Base-by-base conservation (phyloP, 1,140 invertebrate species). In the Diprion similis region DNA sequence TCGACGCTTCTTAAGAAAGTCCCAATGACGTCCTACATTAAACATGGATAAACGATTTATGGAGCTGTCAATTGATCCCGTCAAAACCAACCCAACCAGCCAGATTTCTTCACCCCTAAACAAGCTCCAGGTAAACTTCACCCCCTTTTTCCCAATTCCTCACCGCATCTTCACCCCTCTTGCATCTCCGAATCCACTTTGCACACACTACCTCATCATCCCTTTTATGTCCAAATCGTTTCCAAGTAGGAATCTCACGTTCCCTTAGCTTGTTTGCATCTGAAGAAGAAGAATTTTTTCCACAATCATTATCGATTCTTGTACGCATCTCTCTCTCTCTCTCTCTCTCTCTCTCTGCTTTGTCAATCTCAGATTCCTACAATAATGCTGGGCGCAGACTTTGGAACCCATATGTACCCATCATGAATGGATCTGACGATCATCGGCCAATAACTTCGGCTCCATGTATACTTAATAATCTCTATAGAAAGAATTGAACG, bases 41-140 rank as follows among this genome's bases (percentile, higher is more conserved):
- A 83, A 84, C 81, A 84, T 80, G 81, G 80, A 84, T 84, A 83
- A 83, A 83, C 82, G 79, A 84, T 84, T 84, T 81, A 81, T 80
- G 80, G 78, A 59, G n/a, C 51, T 8, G 4, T 59, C 11, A 59
- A 59, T 59, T 59, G 51, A 59, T 59, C 51, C 51, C 51, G 51
- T 4, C 9, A 59, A 59, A 15, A 59, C 4, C 6, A 15, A 59
- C 51, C 6, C 4, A 10, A 59, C 51, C 6, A 1, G 4, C 51
- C 51, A 59, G n/a, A 59, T 17, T 15, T 59, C n/a, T 59, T 0
- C 51, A 6, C 51, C n/a, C 9, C 24, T 4, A 9, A 59, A 59
- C 24, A 37, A 37, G 10, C 48, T 51, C 51, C 51, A 59, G 51
- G 11, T 59, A 37, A 37, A 37, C 24, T 37, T 37, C 6, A 0